Evolutionary conservation across 2,888 invertebrate species (phyloP).

Genomic region (Gymnocheta viridis): DNA sequence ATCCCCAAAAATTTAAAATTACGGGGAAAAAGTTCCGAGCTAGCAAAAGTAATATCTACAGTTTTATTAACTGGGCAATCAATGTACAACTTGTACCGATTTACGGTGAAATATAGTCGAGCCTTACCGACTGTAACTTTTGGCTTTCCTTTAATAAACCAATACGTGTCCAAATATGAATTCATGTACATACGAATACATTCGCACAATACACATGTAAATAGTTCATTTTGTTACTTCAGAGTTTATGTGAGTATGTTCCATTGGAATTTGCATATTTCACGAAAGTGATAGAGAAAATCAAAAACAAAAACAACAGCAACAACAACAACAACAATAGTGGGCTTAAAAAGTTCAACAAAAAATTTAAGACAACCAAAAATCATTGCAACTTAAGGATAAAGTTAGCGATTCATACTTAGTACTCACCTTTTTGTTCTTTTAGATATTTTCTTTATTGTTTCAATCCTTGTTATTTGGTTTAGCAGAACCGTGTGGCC

Average conservation of each 20-base stretch:
- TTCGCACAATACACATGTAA: background rate
- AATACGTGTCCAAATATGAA: background rate
- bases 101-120: too few relatives aligned
- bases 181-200: background rate
- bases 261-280: conserved; percentile 37
- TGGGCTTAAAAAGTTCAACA: conserved; percentile 10
- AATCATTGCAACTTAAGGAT: conserved; percentile 51
- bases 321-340: conserved; percentile 15
- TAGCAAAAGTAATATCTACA: too few relatives aligned
- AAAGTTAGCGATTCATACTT: conserved; percentile 50
- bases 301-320: conserved; percentile 7
- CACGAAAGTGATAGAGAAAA: conserved; percentile 33
- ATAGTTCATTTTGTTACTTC: background rate
- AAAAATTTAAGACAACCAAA: conserved; percentile 15
- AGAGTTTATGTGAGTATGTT: background rate
- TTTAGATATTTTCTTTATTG: background rate
- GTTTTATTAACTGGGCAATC: too few relatives aligned
- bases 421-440: background rate
- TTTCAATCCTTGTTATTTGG: background rate
- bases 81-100: too few relatives aligned
- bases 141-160: too few relatives aligned
- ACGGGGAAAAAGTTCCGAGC: too few relatives aligned
- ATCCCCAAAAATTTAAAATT: too few relatives aligned
- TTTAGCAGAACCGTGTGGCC: background rate
- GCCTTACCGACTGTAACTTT: too few relatives aligned